These are phyloP conservation scores for Chamaea fasciata DNA, from an alignment of 2,113 vertebrate species.

Conservation along the genomic window DNA sequence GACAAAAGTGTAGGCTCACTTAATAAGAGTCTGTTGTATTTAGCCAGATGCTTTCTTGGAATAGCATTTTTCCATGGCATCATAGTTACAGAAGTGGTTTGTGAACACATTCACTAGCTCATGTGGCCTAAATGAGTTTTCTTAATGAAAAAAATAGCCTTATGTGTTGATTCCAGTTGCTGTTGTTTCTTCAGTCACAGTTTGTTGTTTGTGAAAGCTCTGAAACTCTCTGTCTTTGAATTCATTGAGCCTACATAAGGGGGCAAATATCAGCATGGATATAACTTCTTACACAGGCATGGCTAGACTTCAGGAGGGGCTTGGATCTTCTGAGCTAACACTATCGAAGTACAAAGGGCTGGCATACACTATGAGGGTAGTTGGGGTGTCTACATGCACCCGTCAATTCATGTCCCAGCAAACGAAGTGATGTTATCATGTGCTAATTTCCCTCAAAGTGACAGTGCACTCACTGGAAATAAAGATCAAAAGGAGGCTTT, in stretches of 20 bases:
- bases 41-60: conserved; percentile 66
- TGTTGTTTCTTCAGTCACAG: neutral
- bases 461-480: neutral
- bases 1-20: conserved; percentile 10
- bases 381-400: neutral
- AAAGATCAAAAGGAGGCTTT: neutral
- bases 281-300: neutral
- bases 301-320: neutral
- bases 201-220: neutral
- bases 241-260: neutral
- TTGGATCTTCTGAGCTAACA: neutral
- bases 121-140: neutral
- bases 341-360: neutral
- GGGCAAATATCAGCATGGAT: rapidly evolving
- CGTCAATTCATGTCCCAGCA: neutral
- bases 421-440: neutral
- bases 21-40: conserved; percentile 46
- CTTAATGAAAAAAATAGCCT: neutral
- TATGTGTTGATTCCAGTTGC: neutral
- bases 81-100: conserved; percentile 51
- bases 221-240: neutral
- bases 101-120: conserved; percentile 30
- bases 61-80: conserved; percentile 63
- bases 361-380: rapidly evolving
- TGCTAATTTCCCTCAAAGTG: neutral